Percentiles rank a stretch among this genome's conserved stretches.
These are phyloP conservation scores for Folsomia candida DNA, from an alignment of 2,888 invertebrate species.

Conservation along the genomic window DNA sequence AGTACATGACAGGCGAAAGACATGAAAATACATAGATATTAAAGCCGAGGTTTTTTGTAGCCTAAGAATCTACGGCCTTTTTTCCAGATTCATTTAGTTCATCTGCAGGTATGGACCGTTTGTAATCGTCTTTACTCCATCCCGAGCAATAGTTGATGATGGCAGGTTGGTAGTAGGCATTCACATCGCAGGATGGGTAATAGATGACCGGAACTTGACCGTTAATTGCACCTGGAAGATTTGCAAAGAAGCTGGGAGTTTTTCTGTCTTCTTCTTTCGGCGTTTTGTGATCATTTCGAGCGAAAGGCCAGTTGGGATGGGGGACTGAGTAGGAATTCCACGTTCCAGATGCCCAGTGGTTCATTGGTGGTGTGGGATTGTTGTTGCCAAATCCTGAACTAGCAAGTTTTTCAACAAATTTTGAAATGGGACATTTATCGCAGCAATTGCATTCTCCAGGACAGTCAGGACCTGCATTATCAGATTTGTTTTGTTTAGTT, in stretches of 20 bases:
- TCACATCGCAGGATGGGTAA: slow-evolving; percentile 42
- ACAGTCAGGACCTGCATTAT: not conserved
- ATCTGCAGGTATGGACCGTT: no score
- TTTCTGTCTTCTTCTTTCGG: not conserved
- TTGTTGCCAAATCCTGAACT: not conserved
- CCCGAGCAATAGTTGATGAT: slow-evolving; percentile 45
- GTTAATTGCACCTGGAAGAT: slow-evolving; percentile 43
- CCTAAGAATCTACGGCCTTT: no score
- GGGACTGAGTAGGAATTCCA: not conserved
- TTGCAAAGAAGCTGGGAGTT: slow-evolving; percentile 4
- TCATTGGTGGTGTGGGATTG: not conserved
- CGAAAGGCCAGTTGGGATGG: not conserved
- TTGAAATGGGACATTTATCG: slow-evolving; percentile 1
- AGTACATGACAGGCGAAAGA: no score
- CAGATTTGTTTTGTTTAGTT: no score
- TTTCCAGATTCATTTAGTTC: no score
- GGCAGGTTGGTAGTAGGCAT: slow-evolving; percentile 41
- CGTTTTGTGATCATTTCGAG: not conserved
- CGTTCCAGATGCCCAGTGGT: not conserved
- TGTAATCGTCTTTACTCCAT: no score
- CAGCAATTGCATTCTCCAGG: slow-evolving; percentile 4
- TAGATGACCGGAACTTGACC: slow-evolving; percentile 43
- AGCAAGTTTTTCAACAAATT: not conserved
- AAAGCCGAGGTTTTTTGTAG: no score
- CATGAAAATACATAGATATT: no score